A percentile compares a stretch with the other conserved stretches of the same genome.
Evolutionary conservation across 2,113 vertebrate genomes (phyloP).

Genomic region (Sphyrna mokarran): DNA sequence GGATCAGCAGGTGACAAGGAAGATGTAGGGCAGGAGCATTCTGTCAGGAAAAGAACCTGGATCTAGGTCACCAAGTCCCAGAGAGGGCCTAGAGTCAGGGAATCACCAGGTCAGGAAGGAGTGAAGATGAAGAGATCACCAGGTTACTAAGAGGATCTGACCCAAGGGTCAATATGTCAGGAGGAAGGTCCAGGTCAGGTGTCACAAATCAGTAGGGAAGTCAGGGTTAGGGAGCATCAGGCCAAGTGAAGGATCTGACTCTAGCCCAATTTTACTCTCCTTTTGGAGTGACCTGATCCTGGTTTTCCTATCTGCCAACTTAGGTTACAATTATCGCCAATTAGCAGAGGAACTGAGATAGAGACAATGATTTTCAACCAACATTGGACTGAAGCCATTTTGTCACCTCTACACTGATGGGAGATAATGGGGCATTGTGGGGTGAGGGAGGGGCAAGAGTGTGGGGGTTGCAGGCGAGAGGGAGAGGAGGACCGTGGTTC

Average conservation of each 20-base stretch:
- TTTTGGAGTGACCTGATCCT: neutral
- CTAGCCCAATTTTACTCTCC: neutral
- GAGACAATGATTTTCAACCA: neutral
- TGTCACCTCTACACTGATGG: neutral
- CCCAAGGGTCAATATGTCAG: neutral
- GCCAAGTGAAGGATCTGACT: neutral
- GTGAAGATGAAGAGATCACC: neutral
- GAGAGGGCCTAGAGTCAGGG: neutral
- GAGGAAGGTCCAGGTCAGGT: neutral
- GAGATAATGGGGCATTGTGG: neutral
- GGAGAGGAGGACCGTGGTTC: neutral
- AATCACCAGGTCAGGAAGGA: neutral
- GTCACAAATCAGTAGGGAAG: neutral
- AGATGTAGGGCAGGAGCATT: too few species aligned
- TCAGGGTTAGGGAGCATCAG: neutral
- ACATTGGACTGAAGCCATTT: neutral
- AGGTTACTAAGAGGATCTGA: neutral
- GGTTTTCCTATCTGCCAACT: neutral
- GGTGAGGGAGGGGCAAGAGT: neutral
- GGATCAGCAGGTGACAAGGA: neutral
- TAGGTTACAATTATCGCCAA: neutral
- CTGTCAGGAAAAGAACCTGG: too few species aligned
- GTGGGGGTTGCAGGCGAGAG: neutral
- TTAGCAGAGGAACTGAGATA: neutral
- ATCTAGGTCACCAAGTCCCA: too few species aligned